Evolutionary conservation across 2,888 invertebrate genomes (phyloP).

Genomic region (Lycophotia porphyrea): DNA sequence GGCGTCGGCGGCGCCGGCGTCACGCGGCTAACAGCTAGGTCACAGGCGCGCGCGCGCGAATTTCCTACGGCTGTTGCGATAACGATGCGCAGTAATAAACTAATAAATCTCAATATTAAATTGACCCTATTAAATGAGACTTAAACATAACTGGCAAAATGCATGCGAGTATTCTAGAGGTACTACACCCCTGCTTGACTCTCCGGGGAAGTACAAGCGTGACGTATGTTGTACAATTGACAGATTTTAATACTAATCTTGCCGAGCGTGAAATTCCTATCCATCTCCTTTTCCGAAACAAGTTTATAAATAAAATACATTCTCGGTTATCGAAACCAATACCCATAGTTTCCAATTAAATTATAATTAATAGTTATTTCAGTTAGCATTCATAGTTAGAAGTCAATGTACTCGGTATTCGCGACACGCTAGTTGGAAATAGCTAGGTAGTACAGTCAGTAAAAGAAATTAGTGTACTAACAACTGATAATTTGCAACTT

Average conservation of each 20-base stretch:
- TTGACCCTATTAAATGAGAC: background rate
- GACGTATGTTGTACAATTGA: background rate
- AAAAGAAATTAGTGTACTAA: background rate
- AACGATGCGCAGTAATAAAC: background rate
- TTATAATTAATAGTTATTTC: conserved; percentile 35
- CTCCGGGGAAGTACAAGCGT: background rate
- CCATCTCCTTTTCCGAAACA: background rate
- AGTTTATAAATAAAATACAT: conserved; percentile 16
- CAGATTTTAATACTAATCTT: background rate
- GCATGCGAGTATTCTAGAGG: background rate
- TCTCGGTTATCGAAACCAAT: conserved; percentile 19
- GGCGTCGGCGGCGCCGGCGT: no score
- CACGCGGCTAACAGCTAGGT: no score
- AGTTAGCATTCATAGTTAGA: conserved; percentile 32
- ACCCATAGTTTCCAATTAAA: conserved; percentile 42
- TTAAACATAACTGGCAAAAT: background rate
- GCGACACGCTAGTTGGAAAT: conserved; percentile 54
- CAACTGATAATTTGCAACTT: no score
- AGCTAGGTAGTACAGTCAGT: conserved; percentile 21
- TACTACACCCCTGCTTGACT: background rate
- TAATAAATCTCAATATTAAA: background rate
- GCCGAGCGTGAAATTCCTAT: no score
- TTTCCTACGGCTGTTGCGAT: no score
- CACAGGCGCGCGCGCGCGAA: no score
- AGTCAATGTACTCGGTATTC: conserved; percentile 55